Percentiles rank a stretch among this genome's conserved stretches.
Evolutionary conservation across 2,888 invertebrate genomes (phyloP).

Genomic region (Dynastes maya): DNA sequence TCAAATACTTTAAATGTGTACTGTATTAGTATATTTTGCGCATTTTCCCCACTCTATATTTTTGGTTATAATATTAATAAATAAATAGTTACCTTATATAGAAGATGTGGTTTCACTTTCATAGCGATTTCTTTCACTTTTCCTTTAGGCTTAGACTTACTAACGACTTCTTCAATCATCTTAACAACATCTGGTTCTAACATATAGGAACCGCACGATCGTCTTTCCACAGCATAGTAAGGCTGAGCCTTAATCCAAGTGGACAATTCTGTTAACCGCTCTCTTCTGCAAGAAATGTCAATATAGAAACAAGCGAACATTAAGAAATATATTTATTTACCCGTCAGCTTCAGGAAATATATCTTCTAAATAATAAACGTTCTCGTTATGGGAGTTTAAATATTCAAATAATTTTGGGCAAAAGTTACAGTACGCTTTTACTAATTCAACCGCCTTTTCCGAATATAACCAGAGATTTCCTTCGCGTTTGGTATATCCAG

Average conservation of each 20-base stretch:
- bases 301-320: background rate
- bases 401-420: slow-evolving; percentile 78
- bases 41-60: too few relatives aligned
- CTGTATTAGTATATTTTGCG: too few relatives aligned
- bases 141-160: slow-evolving; percentile 59
- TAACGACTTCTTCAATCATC: slow-evolving; percentile 73
- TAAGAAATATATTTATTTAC: slow-evolving; percentile 51
- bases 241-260: slow-evolving; percentile 84
- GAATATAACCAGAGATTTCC: slow-evolving; percentile 89
- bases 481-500: slow-evolving; percentile 86
- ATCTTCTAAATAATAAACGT: slow-evolving; percentile 79
- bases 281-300: slow-evolving; percentile 66
- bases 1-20: too few relatives aligned
- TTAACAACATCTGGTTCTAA: slow-evolving; percentile 80
- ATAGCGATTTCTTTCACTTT: slow-evolving; percentile 75
- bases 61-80: too few relatives aligned
- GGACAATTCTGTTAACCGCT: slow-evolving; percentile 72
- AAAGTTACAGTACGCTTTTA: slow-evolving; percentile 79
- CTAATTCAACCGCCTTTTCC: slow-evolving; percentile 79
- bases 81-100: slow-evolving; percentile 76
- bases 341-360: slow-evolving; percentile 72
- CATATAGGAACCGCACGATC: slow-evolving; percentile 80
- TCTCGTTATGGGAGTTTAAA: slow-evolving; percentile 73
- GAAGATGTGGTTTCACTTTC: slow-evolving; percentile 85
- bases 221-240: slow-evolving; percentile 75